phyloP scores from a whole-genome alignment of 2,113 vertebrate species.

The Stigmatopora nigra region DNA sequence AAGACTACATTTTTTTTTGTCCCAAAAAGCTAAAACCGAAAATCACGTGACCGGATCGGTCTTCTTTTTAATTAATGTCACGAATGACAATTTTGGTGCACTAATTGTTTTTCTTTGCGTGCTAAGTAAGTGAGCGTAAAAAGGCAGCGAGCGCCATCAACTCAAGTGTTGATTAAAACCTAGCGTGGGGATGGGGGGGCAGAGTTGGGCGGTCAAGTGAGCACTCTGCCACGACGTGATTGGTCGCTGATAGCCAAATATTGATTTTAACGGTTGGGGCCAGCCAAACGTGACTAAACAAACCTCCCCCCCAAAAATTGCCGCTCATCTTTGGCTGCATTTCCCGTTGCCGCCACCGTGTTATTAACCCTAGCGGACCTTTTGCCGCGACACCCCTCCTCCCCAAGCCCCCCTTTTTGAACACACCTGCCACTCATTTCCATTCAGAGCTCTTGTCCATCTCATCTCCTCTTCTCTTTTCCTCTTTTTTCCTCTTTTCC shows the following conservation, averaged over 20 bases:
- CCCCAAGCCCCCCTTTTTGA: background rate
- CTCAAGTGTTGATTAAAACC: slow-evolving; percentile 1
- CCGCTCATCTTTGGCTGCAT: background rate
- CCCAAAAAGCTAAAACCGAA: no score
- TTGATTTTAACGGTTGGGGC: background rate
- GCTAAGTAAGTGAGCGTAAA: background rate
- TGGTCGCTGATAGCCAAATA: background rate
- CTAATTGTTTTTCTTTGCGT: background rate
- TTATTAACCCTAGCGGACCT: background rate
- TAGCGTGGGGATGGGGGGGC: background rate
- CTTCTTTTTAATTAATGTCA: background rate
- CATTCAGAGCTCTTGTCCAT: background rate
- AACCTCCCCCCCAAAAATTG: background rate
- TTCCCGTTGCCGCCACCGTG: background rate
- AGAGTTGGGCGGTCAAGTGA: background rate
- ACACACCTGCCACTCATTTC: background rate
- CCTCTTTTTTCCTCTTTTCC: no score
- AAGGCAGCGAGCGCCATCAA: background rate
- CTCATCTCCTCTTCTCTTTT: background rate
- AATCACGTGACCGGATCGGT: no score
- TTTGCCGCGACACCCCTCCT: background rate
- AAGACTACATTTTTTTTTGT: no score
- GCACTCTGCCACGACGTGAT: background rate
- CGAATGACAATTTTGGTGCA: background rate
- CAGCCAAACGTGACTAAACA: background rate